Conservation (phyloP, 2,113 vertebrate species). For the Tachysurus vachellii region DNA sequence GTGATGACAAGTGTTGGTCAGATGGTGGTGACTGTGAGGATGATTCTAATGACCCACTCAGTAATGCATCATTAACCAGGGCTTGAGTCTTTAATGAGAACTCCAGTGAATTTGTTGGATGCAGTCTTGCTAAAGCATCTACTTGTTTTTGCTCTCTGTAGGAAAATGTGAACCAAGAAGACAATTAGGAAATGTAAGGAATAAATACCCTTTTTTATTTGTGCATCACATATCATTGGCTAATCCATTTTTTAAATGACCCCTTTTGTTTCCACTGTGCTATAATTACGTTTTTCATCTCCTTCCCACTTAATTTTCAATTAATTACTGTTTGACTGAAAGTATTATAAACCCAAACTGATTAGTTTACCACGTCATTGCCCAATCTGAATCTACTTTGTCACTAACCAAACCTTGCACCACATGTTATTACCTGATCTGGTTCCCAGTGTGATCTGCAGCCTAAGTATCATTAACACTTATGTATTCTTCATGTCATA, state of each 20-base stretch:
- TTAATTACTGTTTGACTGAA: background rate
- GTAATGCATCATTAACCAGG: background rate
- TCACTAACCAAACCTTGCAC: background rate
- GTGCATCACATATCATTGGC: background rate
- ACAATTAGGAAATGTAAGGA: background rate
- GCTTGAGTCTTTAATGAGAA: background rate
- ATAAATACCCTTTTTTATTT: background rate
- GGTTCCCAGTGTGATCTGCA: background rate
- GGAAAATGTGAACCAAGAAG: background rate
- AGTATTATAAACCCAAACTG: background rate
- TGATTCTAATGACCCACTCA: background rate
- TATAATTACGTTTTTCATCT: background rate
- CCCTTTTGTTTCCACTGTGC: background rate
- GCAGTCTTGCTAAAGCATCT: background rate
- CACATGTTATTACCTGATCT: background rate
- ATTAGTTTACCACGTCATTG: background rate
- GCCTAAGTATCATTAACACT: background rate
- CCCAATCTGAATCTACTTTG: background rate
- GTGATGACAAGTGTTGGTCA: background rate
- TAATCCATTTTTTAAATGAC: background rate
- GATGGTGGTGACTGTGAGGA: background rate
- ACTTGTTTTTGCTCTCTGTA: slow-evolving; percentile 27
- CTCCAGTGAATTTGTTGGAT: background rate
- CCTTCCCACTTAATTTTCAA: background rate
- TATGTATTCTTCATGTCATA: background rate